Evolutionary conservation across 2,888 invertebrate genomes (phyloP), one percentile per base, ranked within the genome.

Genomic region (Mycogona germanica): DNA sequence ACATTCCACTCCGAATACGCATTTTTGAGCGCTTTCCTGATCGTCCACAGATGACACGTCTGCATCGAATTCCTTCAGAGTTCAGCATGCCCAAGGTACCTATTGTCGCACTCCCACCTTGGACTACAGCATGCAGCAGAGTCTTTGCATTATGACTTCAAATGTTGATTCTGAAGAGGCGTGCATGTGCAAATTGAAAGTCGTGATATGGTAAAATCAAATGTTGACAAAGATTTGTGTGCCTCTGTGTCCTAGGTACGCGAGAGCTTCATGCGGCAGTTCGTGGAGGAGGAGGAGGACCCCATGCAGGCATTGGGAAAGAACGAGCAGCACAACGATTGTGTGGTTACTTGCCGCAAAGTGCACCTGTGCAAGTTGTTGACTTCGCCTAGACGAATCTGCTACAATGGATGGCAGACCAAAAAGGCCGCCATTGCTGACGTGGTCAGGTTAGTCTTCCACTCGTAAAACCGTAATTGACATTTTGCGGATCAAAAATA

Each of bases 11-110:
- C 69, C 77, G 98, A 42, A 73, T 99, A 59, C 75, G 97, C 61
- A 87, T 98, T 62, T 99, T 99, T 70, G 96, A 97, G 69, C 92
- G 92, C 68, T 99, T 99, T 70, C 96, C 98, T 0, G 93, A 97
- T 64, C 91, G 95, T 62, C 98, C 98, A 1, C 87, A 97, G 69
- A 97, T 99, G 97, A 93, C 95, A 0, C 83, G 84, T 58, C 72
- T 97, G 38, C 88, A 92, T 68, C 89, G 92, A 75, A 84, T 95
- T 26, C 92, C 96, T 0, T 87, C 88, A 17, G 75, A 76, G 48
- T 77, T 76, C 64, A 68, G 66, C 30, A 64, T 73, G 26, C 73
- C 76, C 1, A 74, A 75, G 55, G 65, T 62, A 60, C 53, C 56
- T 60, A 23, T 55, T 38, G n/a, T n/a, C n/a, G n/a, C n/a, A n/a